Conservation (phyloP, 2,113 vertebrate species). For the Pseudorhombus dupliciocellatus region DNA sequence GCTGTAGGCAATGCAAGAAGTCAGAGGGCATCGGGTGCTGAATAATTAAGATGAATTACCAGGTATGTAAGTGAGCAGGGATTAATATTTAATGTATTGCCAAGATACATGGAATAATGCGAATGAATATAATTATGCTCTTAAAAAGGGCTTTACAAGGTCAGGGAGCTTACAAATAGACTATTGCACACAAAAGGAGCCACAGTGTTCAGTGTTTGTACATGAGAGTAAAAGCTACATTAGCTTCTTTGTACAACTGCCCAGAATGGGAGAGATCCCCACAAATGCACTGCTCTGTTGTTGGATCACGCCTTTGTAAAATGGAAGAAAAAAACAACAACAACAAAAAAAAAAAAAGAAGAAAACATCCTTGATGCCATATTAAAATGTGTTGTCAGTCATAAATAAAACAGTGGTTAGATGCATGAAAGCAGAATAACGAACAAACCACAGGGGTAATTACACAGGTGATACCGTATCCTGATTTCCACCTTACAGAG, state of each 20-base stretch:
- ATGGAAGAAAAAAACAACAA: neutral
- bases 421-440: neutral
- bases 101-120: slow-evolving; percentile 20
- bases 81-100: slow-evolving; percentile 52
- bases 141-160: slow-evolving; percentile 30
- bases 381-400: neutral
- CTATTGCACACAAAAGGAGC: slow-evolving; percentile 4
- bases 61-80: slow-evolving; percentile 49
- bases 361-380: neutral
- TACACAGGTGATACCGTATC: neutral
- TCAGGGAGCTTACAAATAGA: slow-evolving; percentile 19
- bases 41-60: slow-evolving; percentile 56
- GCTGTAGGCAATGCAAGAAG: slow-evolving; percentile 38
- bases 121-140: slow-evolving; percentile 16
- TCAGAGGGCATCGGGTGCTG: slow-evolving; percentile 36
- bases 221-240: neutral
- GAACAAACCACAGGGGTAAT: neutral
- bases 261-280: neutral
- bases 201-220: neutral
- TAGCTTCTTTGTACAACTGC: neutral
- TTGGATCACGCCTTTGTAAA: neutral
- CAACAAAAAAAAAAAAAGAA: too few relatives aligned
- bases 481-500: neutral
- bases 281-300: neutral
- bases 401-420: neutral